Base-by-base conservation (phyloP, 2,888 invertebrate genomes). In the Cartodere bifasciata region DNA sequence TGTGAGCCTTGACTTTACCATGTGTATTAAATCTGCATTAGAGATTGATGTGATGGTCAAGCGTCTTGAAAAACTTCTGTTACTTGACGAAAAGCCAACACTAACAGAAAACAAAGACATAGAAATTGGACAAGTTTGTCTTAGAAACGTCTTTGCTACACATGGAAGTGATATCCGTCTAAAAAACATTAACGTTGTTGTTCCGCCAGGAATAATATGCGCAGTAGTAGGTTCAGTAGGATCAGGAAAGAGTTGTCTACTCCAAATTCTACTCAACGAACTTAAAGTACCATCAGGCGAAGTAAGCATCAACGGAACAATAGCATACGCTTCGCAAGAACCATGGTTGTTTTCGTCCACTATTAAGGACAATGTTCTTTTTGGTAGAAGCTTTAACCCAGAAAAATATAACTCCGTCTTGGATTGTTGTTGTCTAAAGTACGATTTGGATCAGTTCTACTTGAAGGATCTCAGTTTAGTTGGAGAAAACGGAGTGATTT, bases 181-280 rank as follows among this genome's bases (percentile, higher is more conserved):
- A 41, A 65, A 36, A 45, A 56, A 42, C 50, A 64, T 42, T 52
- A 64, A 47, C 53, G 59, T 51, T 48, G 62, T 17, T 50, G 51
- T 46, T 60, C 66, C 36, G 53, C 47, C 47, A 60, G 70, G 70
- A 52, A 58, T 23, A 55, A 58, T 45, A 51, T 74, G 82, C 42
- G 86, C 83, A 2, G 67, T 92, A 10, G 80, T 91, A 35, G 91
- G 91, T 6, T 76, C 87, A 1, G 90, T 91, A 7, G 92, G 91
- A 5, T 69, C 84, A 16, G 92, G 91, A 49, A 92, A 80, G 55
- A 64, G 59, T 40, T 67, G 68, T 0, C 37, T 71, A n/a, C 47
- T 72, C 2, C 65, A 70, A 40, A 50, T 71, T 16, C 54, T 80
- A 9, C 60, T 81, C 9, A 68, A 68, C 2, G 80, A 81, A 52